phyloP scores from a whole-genome alignment of 2,113 vertebrate genomes.

The Esox niger region DNA sequence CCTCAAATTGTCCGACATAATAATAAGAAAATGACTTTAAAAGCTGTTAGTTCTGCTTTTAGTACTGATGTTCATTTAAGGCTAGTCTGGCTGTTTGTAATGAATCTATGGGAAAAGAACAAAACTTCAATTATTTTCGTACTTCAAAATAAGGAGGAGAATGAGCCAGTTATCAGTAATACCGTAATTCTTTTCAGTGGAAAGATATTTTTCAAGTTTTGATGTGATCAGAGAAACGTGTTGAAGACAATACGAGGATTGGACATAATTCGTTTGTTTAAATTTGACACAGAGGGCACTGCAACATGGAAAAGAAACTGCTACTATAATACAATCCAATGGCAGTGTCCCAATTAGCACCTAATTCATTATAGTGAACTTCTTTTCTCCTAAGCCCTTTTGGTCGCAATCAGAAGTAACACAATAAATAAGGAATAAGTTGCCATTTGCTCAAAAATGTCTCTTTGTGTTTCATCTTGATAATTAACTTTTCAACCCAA shows the following conservation, averaged over 20 bases:
- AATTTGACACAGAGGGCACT: conserved; percentile 8
- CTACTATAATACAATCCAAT: conserved; percentile 6
- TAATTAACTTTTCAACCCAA: too few relatives aligned
- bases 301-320: conserved; percentile 2
- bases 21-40: neutral
- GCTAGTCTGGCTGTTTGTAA: neutral
- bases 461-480: too few relatives aligned
- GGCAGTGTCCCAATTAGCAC: neutral
- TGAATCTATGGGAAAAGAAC: neutral
- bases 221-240: conserved; percentile 24
- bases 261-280: conserved; percentile 19
- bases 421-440: too few relatives aligned
- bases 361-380: neutral
- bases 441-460: too few relatives aligned
- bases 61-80: neutral
- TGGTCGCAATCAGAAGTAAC: too few relatives aligned
- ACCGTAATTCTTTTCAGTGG: conserved; percentile 1
- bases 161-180: neutral
- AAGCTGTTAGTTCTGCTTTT: too few relatives aligned
- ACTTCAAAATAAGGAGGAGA: neutral
- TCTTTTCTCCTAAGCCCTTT: neutral
- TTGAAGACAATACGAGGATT: conserved; percentile 8
- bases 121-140: neutral
- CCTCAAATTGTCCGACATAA: conserved; percentile 20
- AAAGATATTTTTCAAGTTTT: conserved; percentile 23